phyloP scores from a whole-genome alignment of 2,113 vertebrate species.

The Ammodytes marinus region DNA sequence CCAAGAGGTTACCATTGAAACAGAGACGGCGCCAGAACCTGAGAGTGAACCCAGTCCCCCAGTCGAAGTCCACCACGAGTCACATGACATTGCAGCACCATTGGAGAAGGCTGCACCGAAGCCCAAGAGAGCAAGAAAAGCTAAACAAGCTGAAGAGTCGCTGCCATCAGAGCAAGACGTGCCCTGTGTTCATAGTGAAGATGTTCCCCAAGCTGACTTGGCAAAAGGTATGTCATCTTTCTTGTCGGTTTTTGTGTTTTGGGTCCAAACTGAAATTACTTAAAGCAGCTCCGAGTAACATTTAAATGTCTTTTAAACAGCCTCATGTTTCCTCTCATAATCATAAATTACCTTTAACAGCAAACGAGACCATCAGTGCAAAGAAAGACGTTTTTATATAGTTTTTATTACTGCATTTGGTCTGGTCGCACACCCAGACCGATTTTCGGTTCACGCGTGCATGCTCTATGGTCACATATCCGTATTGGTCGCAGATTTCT shows the following conservation, averaged over 20 bases:
- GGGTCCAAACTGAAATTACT: neutral
- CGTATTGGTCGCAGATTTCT: too few species aligned
- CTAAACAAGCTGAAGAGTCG: constrained; percentile 34
- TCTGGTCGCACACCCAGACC: too few species aligned
- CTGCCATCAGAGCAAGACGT: constrained; percentile 10
- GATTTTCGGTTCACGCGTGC: too few species aligned
- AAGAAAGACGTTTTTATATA: too few species aligned
- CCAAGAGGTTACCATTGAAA: neutral
- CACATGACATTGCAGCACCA: neutral
- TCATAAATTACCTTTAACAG: too few species aligned
- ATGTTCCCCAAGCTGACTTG: constrained; percentile 2
- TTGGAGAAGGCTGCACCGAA: constrained; percentile 41
- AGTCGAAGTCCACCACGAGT: neutral
- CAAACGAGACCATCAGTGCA: too few species aligned
- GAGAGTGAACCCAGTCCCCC: neutral
- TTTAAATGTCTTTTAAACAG: too few species aligned
- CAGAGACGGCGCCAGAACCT: neutral
- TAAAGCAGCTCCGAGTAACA: too few species aligned
- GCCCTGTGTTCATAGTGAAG: neutral
- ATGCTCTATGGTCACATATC: too few species aligned
- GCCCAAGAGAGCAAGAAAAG: constrained; percentile 58
- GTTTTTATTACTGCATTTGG: too few species aligned
- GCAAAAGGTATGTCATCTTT: constrained; percentile 27
- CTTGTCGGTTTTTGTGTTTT: neutral
- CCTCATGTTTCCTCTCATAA: too few species aligned